These are phyloP conservation scores for Pandemis corylana DNA, from an alignment of 2,888 invertebrate species.

Conservation along the genomic window DNA sequence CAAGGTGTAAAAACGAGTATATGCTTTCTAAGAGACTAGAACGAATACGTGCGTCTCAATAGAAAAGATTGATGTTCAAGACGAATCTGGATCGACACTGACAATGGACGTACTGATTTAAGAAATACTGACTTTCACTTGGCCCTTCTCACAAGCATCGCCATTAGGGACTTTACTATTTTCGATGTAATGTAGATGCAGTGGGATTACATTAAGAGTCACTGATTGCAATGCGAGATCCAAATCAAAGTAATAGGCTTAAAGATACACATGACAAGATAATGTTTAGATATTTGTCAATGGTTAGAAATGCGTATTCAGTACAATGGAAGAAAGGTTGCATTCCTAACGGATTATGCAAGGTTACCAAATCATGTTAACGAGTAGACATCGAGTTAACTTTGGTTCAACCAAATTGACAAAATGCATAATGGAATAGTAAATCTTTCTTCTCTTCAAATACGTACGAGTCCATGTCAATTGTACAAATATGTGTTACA, in stretches of 20 bases:
- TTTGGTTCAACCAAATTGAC: not conserved
- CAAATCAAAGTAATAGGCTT: conserved; percentile 35
- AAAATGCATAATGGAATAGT: not conserved
- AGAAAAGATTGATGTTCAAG: conserved; percentile 69
- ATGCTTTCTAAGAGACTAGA: conserved; percentile 64
- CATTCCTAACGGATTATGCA: not conserved
- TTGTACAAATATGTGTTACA: not conserved
- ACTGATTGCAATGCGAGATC: conserved; percentile 44
- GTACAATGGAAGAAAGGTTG: conserved; percentile 18
- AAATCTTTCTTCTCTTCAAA: not conserved
- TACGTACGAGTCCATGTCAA: not conserved
- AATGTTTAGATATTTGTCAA: conserved; percentile 24
- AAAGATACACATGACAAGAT: conserved; percentile 32
- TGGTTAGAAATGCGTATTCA: conserved; percentile 21
- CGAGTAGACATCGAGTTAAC: not conserved
- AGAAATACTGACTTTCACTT: conserved; percentile 77
- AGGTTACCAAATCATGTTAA: conserved; percentile 11
- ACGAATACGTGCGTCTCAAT: conserved; percentile 54
- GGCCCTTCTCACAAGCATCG: conserved; percentile 68
- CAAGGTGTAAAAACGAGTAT: not conserved
- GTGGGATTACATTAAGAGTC: conserved; percentile 38
- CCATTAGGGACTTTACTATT: conserved; percentile 60
- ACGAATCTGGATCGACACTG: conserved; percentile 68
- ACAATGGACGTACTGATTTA: conserved; percentile 70
- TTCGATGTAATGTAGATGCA: conserved; percentile 44